phyloP scores from a whole-genome alignment of 2,888 invertebrate species.

The Thera obeliscata region DNA sequence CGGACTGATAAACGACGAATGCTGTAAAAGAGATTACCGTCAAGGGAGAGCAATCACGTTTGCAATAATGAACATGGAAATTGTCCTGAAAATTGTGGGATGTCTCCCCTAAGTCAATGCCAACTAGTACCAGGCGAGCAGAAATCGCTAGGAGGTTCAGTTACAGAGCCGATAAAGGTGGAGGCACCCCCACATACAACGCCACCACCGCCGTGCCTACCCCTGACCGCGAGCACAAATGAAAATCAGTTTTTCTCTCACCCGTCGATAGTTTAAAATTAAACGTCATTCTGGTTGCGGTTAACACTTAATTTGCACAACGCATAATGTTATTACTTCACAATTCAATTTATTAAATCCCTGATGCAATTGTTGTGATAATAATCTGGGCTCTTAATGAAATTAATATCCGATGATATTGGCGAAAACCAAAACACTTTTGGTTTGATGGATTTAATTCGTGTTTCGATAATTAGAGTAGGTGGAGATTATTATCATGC shows the following conservation, averaged over 20 bases:
- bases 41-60: slow-evolving; percentile 26
- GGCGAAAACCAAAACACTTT: slow-evolving; percentile 53
- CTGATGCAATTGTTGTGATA: slow-evolving; percentile 73
- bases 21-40: slow-evolving; percentile 4
- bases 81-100: slow-evolving; percentile 59
- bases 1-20: not conserved
- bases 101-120: slow-evolving; percentile 79
- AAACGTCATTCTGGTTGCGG: slow-evolving; percentile 80
- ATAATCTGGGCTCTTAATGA: slow-evolving; percentile 75
- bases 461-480: slow-evolving; percentile 44
- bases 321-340: slow-evolving; percentile 73
- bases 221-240: slow-evolving; percentile 57
- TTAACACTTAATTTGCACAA: slow-evolving; percentile 79
- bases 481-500: slow-evolving; percentile 14
- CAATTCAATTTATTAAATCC: slow-evolving; percentile 79
- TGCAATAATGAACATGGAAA: slow-evolving; percentile 38
- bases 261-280: slow-evolving; percentile 79
- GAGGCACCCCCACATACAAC: slow-evolving; percentile 42
- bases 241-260: slow-evolving; percentile 77
- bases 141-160: slow-evolving; percentile 54
- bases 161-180: slow-evolving; percentile 55
- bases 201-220: slow-evolving; percentile 46
- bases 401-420: slow-evolving; percentile 71
- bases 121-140: slow-evolving; percentile 79
- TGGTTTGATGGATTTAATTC: slow-evolving; percentile 49